phyloP scores from a whole-genome alignment of 2,113 vertebrate species.

The Corythoichthys intestinalis region DNA sequence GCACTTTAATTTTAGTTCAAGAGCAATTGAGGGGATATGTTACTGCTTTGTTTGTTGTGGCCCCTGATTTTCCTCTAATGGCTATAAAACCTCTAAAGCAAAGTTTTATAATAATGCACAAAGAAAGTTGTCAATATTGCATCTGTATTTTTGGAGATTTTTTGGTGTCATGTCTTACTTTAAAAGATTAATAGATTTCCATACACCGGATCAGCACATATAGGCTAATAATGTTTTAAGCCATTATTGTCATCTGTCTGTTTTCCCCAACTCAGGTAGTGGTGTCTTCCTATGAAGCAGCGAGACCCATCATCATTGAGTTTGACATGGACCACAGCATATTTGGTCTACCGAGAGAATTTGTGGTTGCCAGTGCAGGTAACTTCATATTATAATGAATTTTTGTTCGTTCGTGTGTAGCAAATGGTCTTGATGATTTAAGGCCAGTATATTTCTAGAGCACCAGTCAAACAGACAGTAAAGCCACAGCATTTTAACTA shows the following conservation, averaged over 20 bases:
- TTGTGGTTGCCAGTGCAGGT: constrained; percentile 94
- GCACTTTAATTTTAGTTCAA: not conserved
- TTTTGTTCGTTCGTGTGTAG: not conserved
- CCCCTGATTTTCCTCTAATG: not conserved
- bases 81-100: not conserved
- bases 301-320: constrained; percentile 79
- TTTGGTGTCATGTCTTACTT: not conserved
- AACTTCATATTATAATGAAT: constrained; percentile 22
- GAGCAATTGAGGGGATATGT: not conserved
- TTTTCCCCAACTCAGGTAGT: constrained; percentile 73
- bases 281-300: constrained; percentile 80
- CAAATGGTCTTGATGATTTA: not conserved
- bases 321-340: constrained; percentile 91
- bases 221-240: not conserved
- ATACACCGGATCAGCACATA: not conserved
- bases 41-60: not conserved
- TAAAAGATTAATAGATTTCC: not conserved
- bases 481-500: not conserved
- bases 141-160: not conserved
- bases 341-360: constrained; percentile 89
- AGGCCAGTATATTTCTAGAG: not conserved
- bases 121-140: not conserved
- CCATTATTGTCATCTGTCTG: not conserved
- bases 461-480: not conserved
- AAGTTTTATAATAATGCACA: not conserved